Base-by-base conservation (phyloP, 2,888 invertebrate species). In the Apotomis betuletana region DNA sequence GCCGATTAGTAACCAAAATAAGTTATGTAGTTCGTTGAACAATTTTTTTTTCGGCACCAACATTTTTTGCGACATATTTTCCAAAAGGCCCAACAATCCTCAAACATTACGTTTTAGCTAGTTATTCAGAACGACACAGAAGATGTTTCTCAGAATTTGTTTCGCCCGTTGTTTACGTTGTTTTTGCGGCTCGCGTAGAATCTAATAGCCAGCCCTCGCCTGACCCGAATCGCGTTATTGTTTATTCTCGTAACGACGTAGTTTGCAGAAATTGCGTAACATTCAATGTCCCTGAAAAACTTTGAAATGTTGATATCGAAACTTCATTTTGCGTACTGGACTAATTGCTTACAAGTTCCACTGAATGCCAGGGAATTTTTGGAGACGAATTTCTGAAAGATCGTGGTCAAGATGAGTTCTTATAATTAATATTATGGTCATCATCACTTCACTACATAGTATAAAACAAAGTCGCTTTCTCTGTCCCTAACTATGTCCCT, bases 181-280 rank as follows among this genome's bases (percentile, higher is more conserved):
- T 55, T 54, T 60, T 57, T 49, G 57, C 54, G 57, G 57, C 27
- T 27, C 61, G 41, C 51, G 57, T 49, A 57, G 60, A 62, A 57
- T 67, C 38, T 9, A 60, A 59, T 61, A 60, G 49, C 51, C 49
- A 4, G 12, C 58, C 38, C 12, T 67, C 57, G 41, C 10, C 10
- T 65, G 70, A 67, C 65, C 65, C 60, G 27, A 62, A 65, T 41
- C 46, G 6, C 5, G 65, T 36, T 46, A 65, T 65, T 65, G 61
- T 54, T 52, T 60, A 65, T 65, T 59, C 54, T 60, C 9, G 60
- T 36, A 41, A 55, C 54, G 5, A n/a, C 49, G 55, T 65, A 15
- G 27, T 15, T 60, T 60, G 36, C 54, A 54, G 27, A 61, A 55
- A 36, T 65, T 65, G 65, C n/a, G 57, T 64, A 64, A 52, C 10